Conservation (phyloP, 2,888 invertebrate species). For the Macaria liturata region DNA sequence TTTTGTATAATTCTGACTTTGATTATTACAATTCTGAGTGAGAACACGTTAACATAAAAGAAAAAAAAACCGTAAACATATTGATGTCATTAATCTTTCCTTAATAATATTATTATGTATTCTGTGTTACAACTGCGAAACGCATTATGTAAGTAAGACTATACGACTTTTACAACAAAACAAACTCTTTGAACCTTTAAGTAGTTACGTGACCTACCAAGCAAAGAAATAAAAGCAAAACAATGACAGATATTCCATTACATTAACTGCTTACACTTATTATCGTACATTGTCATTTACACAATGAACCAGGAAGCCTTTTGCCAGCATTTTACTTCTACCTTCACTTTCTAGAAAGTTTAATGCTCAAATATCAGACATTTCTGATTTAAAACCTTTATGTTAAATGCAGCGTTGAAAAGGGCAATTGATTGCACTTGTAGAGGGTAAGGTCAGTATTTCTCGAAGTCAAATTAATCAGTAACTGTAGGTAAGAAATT, state of each 20-base stretch:
- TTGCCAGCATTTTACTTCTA: conserved; percentile 10
- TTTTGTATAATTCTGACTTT: too few relatives aligned
- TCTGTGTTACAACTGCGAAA: too few relatives aligned
- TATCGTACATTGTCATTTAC: conserved; percentile 9
- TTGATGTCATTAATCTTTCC: too few relatives aligned
- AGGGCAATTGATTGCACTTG: background rate
- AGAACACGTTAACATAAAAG: too few relatives aligned
- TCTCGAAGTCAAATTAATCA: too few relatives aligned
- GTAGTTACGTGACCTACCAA: background rate
- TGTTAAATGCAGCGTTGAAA: conserved; percentile 8
- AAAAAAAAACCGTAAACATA: too few relatives aligned
- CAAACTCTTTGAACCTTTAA: background rate
- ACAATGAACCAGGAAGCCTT: conserved; percentile 15
- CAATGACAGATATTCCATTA: background rate
- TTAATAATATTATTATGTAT: too few relatives aligned
- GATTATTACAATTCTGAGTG: too few relatives aligned
- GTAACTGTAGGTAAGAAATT: too few relatives aligned
- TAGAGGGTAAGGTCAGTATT: too few relatives aligned
- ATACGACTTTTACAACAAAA: background rate
- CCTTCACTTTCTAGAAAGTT: conserved; percentile 19
- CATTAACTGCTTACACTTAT: conserved; percentile 1
- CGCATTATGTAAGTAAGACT: too few relatives aligned
- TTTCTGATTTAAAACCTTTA: conserved; percentile 7
- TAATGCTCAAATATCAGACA: conserved; percentile 1
- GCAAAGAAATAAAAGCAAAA: conserved; percentile 1